Base-by-base conservation (phyloP, 1,140 invertebrate genomes). In the Sycophaga agraensis region DNA sequence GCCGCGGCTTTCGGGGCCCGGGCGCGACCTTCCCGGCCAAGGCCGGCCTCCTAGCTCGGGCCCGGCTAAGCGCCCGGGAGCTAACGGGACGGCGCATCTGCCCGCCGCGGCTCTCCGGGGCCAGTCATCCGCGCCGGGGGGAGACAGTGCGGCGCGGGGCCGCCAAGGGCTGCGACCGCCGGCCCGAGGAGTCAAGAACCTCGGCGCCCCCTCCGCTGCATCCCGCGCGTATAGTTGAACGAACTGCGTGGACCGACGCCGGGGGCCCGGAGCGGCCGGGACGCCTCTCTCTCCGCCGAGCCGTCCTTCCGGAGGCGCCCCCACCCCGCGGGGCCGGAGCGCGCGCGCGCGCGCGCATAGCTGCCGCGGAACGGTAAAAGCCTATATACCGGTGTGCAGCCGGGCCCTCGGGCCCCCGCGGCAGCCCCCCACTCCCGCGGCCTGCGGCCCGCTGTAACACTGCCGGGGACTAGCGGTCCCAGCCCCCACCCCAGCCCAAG, bases 391-490 rank as follows among this genome's bases (percentile, higher is more conserved):
- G 71, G 72, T 73, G 71, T 72, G 63, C 67, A 69, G 64, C 70
- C 69, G 68, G 64, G 31, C 43, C 69, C 63, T 64, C 69, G 63
- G 67, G 50, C 49, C 61, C 43, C 45, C 28, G 17, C 21, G 19
- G 40, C 21, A 4, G 3, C 8, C 14, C 22, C 21, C 22, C 21
- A 14, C 21, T 26, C 14, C 22, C 9, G n/a, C n/a, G n/a, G 43
- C 51, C 35, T 37, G 40, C 19, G 48, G 48, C 51, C 59, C 68
- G 69, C 73, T 69, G 72, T 75, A 73, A 75, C 70, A 72, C 70
- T 72, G 69, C 68, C 68, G 66, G 59, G 26, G 31, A 16, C 68
- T 75, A 75, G 73, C 73, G 73, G 73, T 75, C 73, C 70, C 63
- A 66, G 66, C 71, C 68, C 72, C 72, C 67, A 67, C 67, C 70